Base-by-base conservation (phyloP, 2,888 invertebrate species). In the Watsonalla binaria region DNA sequence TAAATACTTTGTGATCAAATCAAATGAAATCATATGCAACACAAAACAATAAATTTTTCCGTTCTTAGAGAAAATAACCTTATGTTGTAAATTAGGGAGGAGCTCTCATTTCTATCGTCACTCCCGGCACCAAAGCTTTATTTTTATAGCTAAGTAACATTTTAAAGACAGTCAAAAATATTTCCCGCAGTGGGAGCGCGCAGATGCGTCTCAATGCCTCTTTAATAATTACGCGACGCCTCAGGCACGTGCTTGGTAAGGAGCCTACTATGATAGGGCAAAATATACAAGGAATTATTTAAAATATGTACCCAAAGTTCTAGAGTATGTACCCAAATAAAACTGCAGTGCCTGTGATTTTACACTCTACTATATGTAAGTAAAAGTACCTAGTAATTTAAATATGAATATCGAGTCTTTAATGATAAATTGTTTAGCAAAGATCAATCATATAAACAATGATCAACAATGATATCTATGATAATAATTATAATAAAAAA, bases 191-290 rank as follows among this genome's bases (percentile, higher is more conserved):
- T 85, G 84, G 76, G 82, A 86, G 80, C 62, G 63, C 68, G 60
- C 86, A 88, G 85, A 85, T 88, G 87, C 74, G 74, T 71, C 71
- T 76, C 80, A 81, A 84, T 78, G 78, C 77, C 76, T 76, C 61
- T 77, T 86, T 84, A 86, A 85, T 86, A 87, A 87, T 86, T 84
- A 86, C 78, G 65, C 70, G 66, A 66, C 68, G 79, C 82, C 75
- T 68, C 63, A 63, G 74, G 81, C 78, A 67, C 60, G 65, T 57
- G 63, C 62, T 58, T 59, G 56, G 56, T 68, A 62, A 54, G 14
- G 57, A 34, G n/a, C 35, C 6, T 8, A 51, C n/a, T 49, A 54
- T 33, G 55, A 46, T 39, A n/a, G 51, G 47, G 54, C 45, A 39
- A 45, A 56, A 55, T 59, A 51, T 51, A 46, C 39, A 8, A 51